Evolutionary conservation across 2,888 invertebrate genomes (phyloP).

Genomic region (Caenorhabditis imperialis): DNA sequence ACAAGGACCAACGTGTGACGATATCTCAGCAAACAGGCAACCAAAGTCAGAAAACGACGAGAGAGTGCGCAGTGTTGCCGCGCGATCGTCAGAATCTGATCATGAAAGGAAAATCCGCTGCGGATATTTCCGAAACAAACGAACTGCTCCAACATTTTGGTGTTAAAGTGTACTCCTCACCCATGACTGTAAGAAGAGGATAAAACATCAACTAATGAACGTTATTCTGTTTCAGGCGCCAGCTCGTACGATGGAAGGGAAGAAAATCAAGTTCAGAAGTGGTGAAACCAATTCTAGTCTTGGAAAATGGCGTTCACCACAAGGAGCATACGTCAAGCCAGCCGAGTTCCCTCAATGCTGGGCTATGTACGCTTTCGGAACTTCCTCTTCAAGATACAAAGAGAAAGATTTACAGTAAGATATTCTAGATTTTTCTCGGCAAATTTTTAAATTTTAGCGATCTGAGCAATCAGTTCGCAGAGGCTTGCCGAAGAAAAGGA

Average conservation of each 20-base stretch:
- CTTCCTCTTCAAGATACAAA: neutral
- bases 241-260: too few species aligned
- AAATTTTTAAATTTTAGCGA: neutral
- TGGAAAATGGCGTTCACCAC: too few species aligned
- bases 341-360: neutral
- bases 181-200: neutral
- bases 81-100: constrained; percentile 14
- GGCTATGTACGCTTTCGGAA: constrained; percentile 29
- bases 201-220: too few species aligned
- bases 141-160: constrained; percentile 7
- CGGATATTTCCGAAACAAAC: neutral
- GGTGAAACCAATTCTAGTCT: too few species aligned
- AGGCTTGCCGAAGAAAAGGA: constrained; percentile 3
- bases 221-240: too few species aligned
- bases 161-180: neutral
- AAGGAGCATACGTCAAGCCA: too few species aligned
- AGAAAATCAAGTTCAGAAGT: too few species aligned
- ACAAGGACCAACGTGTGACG: constrained; percentile 61
- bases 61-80: constrained; percentile 29
- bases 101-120: neutral
- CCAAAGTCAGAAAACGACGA: constrained; percentile 55
- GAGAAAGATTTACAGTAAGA: neutral
- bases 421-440: neutral
- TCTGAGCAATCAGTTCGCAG: constrained; percentile 5
- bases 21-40: constrained; percentile 54